Evolutionary conservation across 2,113 vertebrate species (phyloP), one percentile per base, ranked within the genome.

Genomic region (Amblyopsis rosae): DNA sequence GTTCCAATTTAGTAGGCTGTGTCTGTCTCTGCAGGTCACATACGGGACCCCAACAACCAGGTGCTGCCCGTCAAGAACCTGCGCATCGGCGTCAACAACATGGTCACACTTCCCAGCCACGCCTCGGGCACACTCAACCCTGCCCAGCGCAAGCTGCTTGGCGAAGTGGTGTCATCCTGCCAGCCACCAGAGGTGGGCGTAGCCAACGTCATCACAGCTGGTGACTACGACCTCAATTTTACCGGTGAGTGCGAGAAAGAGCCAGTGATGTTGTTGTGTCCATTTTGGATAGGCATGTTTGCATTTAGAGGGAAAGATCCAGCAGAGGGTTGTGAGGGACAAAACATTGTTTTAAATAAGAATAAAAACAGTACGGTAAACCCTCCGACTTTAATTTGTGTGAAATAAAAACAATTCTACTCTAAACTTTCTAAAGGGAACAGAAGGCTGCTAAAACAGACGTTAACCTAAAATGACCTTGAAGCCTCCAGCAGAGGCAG

Each of bases 41-140:
- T 99, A 91, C 93, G 96, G 86, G 98, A 99, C 91, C 96, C 98
- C 64, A 98, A 95, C 92, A 99, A 99, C 90, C 97, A 98, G 76
- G 90, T 96, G 80, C 96, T 97, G 49, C 82, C 94, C 66, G 96
- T 99, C 73, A 98, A 98, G 87, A 98, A 97, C 86, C 84, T 99
- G 89, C 95, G 97, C 80, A 95, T 99, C 69, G 91, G 93, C 50
- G 94, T 99, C 64, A 98, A 94, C 87, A 96, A 91, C 76, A 89
- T 99, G 71, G 86, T 93, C 69, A 96, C 94, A 1, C 93, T 90
- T 10, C 91, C 93, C 2, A 92, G 90, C 65, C 85, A 94, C 15
- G 72, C 92, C 0, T 79, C 84, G 50, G 86, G 91, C 46, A 82
- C 95, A 67, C 92, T 93, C 1, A 94, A 92, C 46, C 87, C 95